Evolutionary conservation across 2,113 vertebrate species (phyloP).

Genomic region (Sclerurus mexicanus): DNA sequence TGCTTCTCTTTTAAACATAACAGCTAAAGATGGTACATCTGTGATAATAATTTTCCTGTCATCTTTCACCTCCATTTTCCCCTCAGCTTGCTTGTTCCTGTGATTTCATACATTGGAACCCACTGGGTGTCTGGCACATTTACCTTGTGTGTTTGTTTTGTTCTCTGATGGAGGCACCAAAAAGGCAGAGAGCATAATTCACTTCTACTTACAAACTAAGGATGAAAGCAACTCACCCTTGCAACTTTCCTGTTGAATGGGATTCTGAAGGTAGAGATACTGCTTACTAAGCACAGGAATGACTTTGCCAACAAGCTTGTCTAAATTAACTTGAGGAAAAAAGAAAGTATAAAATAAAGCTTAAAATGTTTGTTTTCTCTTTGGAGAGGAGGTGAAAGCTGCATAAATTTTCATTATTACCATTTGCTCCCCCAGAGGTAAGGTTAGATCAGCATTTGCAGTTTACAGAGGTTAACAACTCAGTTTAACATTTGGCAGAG

Average conservation of each 20-base stretch:
- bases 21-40: background rate
- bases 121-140: background rate
- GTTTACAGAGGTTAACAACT: constrained; percentile 49
- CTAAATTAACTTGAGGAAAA: background rate
- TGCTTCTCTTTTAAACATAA: background rate
- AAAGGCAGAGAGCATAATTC: background rate
- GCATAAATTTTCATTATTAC: constrained; percentile 23
- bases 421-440: background rate
- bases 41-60: background rate
- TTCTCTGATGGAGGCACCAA: background rate
- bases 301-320: background rate
- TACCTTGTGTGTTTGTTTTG: background rate
- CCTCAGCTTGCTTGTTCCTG: background rate
- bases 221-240: background rate
- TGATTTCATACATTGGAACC: background rate
- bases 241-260: background rate
- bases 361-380: constrained; percentile 12
- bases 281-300: background rate
- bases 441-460: constrained; percentile 15
- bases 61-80: background rate
- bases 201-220: background rate
- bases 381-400: background rate
- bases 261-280: background rate
- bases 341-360: background rate
- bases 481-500: constrained; percentile 45